Evolutionary conservation across 2,113 vertebrate genomes (phyloP).

Genomic region (Gila orcuttii): DNA sequence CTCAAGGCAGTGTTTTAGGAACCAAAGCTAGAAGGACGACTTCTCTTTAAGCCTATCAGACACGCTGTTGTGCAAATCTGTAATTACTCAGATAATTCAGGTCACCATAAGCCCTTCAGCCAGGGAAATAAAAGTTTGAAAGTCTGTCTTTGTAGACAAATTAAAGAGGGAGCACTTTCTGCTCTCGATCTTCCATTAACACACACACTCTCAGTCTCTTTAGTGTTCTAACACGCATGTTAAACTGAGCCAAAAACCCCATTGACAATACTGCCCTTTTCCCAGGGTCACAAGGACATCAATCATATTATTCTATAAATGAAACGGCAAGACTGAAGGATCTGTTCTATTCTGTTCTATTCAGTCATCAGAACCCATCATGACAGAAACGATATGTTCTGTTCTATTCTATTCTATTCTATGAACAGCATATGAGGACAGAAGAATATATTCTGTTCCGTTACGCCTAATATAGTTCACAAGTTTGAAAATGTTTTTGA

Average conservation of each 20-base stretch:
- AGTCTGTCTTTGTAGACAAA: constrained; percentile 56
- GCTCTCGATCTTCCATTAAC: neutral
- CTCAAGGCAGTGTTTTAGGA: constrained; percentile 14
- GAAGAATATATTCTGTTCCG: neutral
- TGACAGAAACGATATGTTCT: neutral
- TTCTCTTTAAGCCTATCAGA: neutral
- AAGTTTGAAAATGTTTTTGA: too few relatives aligned
- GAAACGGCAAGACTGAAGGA: neutral
- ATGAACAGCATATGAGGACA: neutral
- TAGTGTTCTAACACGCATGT: constrained; percentile 7
- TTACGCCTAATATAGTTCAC: too few relatives aligned
- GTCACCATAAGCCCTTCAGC: constrained; percentile 54
- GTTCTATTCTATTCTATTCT: neutral
- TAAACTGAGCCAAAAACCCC: constrained; percentile 30
- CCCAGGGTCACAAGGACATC: neutral
- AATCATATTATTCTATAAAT: constrained; percentile 3
- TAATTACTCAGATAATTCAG: constrained; percentile 60
- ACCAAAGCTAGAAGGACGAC: constrained; percentile 20
- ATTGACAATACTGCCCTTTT: constrained; percentile 28
- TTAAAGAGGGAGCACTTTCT: constrained; percentile 37
- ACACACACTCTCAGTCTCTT: neutral
- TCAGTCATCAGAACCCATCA: neutral
- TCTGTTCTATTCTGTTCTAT: neutral
- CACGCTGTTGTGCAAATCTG: constrained; percentile 37
- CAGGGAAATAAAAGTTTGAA: constrained; percentile 50